Conservation (phyloP, 2,797 vertebrate genomes). For the Sebastes nivosus region DNA sequence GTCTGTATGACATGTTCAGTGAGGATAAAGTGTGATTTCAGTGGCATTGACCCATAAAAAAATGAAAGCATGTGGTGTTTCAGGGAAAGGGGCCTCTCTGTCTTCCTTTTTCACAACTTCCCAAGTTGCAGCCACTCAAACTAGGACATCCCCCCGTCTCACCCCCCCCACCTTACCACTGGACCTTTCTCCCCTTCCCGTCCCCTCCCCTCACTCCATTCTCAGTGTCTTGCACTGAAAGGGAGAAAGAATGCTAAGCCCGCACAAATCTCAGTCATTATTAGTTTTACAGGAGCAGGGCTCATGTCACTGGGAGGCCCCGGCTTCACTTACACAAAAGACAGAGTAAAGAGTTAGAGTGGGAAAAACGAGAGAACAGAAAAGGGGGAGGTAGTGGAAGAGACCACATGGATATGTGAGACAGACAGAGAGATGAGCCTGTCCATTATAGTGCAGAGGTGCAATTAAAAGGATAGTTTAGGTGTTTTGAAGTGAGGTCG, state of each 20-base stretch:
- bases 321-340: conserved; percentile 71
- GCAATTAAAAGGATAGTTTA: not conserved
- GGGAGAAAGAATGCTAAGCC: conserved; percentile 80
- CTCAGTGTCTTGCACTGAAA: conserved; percentile 65
- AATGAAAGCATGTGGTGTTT: conserved; percentile 69
- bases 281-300: conserved; percentile 79
- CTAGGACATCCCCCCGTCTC: conserved; percentile 47
- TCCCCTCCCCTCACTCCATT: conserved; percentile 38
- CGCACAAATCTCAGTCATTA: conserved; percentile 77
- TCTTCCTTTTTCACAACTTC: conserved; percentile 37
- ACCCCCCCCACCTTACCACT: conserved; percentile 34
- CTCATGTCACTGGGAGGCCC: conserved; percentile 75
- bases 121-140: conserved; percentile 55
- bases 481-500: not conserved
- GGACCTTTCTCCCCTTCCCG: conserved; percentile 40
- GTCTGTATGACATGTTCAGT: conserved; percentile 26
- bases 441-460: not conserved
- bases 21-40: conserved; percentile 47
- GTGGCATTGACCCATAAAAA: conserved; percentile 57
- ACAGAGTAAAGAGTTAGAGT: conserved; percentile 53
- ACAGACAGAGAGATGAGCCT: not conserved
- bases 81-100: conserved; percentile 66
- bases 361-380: conserved; percentile 19
- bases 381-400: conserved; percentile 10
- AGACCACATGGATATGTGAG: conserved; percentile 7